phyloP scores from a whole-genome alignment of 2,797 vertebrate genomes.

The Lithobates pipiens region DNA sequence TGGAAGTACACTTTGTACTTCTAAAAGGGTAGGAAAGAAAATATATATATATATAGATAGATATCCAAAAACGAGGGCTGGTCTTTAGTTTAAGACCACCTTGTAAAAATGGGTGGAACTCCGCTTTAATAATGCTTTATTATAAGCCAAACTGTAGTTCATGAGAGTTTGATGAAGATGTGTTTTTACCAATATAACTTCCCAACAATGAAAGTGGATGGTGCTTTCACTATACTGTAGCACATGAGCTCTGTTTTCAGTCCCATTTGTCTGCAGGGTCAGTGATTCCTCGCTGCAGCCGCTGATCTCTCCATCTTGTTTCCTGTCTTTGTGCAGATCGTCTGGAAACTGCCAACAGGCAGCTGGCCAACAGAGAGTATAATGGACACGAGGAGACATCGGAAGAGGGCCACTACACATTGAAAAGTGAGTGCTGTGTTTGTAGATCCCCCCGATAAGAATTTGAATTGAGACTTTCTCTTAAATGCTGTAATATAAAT shows the following conservation, averaged over 20 bases:
- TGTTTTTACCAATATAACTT: no score
- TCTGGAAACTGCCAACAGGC: conserved; percentile 85
- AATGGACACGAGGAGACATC: conserved; percentile 76
- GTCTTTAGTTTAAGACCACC: no score
- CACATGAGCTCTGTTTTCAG: background rate
- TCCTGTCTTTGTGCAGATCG: conserved; percentile 79
- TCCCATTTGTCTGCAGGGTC: background rate
- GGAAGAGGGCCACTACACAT: conserved; percentile 75
- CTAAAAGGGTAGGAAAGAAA: no score
- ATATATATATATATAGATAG: no score
- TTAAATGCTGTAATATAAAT: background rate
- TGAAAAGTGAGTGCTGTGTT: conserved; percentile 78
- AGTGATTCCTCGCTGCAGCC: conserved; percentile 7
- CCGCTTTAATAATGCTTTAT: no score
- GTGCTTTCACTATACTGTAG: no score
- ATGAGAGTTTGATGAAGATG: no score
- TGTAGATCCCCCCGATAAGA: conserved; percentile 29
- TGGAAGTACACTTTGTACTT: no score
- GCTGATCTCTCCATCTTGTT: conserved; percentile 66
- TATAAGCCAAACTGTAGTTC: no score
- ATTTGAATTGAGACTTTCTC: conserved; percentile 26
- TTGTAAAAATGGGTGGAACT: no score
- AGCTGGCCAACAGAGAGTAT: conserved; percentile 80
- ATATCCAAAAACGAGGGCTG: no score
- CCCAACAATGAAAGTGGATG: no score